Conservation (phyloP, 2,888 invertebrate genomes). For the Mellilla xanthometata region DNA sequence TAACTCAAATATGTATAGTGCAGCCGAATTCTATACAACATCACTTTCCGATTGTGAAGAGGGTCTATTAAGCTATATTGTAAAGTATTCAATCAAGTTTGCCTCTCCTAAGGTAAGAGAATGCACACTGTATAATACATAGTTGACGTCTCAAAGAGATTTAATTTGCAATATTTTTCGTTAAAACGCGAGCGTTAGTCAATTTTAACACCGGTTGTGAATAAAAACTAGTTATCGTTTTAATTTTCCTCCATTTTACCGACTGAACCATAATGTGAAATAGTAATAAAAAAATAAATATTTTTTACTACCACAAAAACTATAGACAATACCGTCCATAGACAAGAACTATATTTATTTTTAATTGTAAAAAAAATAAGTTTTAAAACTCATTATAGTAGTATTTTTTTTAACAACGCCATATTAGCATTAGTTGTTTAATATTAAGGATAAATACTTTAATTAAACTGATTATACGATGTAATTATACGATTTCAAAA, state of each 20-base stretch:
- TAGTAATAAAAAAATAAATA: constrained; percentile 59
- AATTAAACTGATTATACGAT: constrained; percentile 63
- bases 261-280: constrained; percentile 51
- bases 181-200: constrained; percentile 36
- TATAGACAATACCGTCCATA: constrained; percentile 75
- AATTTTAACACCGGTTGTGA: constrained; percentile 53
- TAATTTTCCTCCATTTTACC: constrained; percentile 28
- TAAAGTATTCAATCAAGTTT: too few species aligned
- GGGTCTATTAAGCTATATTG: too few species aligned
- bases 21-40: too few species aligned
- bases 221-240: constrained; percentile 15
- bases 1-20: too few species aligned
- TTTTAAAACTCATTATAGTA: constrained; percentile 57
- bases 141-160: constrained; percentile 37
- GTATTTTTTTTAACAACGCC: constrained; percentile 57
- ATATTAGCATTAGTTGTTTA: constrained; percentile 63
- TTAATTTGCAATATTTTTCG: constrained; percentile 23
- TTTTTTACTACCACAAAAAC: constrained; percentile 65
- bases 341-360: constrained; percentile 72
- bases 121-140: constrained; percentile 8
- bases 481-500: constrained; percentile 62
- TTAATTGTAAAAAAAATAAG: constrained; percentile 46
- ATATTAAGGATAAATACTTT: constrained; percentile 28
- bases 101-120: constrained; percentile 15
- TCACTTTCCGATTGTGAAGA: too few species aligned